phyloP scores from a whole-genome alignment of 2,797 vertebrate species.

The Morelia viridis region DNA sequence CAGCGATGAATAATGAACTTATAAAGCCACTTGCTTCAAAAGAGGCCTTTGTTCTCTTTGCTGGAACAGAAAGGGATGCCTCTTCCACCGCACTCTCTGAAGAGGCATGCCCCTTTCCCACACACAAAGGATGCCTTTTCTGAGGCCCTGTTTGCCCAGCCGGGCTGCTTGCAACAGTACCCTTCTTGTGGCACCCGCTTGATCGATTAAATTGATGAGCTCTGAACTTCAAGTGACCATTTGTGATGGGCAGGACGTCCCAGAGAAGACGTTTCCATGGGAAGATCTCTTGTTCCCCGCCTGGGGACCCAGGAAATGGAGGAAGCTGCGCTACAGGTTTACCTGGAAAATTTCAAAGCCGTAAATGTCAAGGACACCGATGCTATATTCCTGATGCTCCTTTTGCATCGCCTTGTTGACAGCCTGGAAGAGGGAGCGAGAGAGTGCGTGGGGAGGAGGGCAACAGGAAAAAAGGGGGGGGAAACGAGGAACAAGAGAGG shows the following conservation, averaged over 20 bases:
- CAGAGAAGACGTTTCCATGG: background rate
- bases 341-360: slow-evolving; percentile 89
- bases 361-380: slow-evolving; percentile 85
- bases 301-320: background rate
- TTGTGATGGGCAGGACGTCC: background rate
- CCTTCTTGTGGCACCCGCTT: background rate
- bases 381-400: slow-evolving; percentile 79
- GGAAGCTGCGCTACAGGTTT: background rate
- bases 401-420: slow-evolving; percentile 84
- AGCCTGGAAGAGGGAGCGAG: slow-evolving; percentile 58
- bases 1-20: background rate
- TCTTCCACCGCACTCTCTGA: background rate
- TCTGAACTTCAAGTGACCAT: background rate
- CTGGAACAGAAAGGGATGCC: background rate
- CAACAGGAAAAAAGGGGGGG: too few species aligned
- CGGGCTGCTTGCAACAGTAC: background rate
- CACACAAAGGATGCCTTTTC: background rate
- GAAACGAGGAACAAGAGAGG: too few species aligned
- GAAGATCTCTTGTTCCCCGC: too few species aligned
- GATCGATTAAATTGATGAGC: background rate
- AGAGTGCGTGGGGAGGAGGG: rapidly evolving
- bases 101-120: background rate
- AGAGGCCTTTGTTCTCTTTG: background rate
- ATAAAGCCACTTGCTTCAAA: background rate
- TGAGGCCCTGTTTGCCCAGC: background rate